Conservation (phyloP, 2,888 invertebrate genomes). For the Stenodera caucasica region DNA sequence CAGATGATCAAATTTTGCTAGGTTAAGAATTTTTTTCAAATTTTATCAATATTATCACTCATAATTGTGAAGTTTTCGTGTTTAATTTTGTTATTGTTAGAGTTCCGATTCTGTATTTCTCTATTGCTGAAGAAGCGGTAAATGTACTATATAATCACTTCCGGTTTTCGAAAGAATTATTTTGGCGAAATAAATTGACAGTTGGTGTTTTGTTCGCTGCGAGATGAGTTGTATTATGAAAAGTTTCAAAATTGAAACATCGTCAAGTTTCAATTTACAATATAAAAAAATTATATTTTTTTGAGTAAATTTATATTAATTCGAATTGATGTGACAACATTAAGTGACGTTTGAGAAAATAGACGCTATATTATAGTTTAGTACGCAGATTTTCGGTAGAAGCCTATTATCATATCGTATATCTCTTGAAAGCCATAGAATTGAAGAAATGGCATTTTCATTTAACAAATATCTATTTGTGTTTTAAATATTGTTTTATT, state of each 20-base stretch:
- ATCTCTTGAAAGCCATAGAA: background rate
- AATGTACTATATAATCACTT: conserved; percentile 34
- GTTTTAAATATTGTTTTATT: conserved; percentile 19
- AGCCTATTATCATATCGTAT: conserved; percentile 47
- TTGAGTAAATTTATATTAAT: no score
- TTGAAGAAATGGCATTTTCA: conserved; percentile 50
- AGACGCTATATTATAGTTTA: conserved; percentile 23
- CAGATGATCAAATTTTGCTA: no score
- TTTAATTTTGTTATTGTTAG: no score
- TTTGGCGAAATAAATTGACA: conserved; percentile 20
- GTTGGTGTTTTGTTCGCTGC: conserved; percentile 11
- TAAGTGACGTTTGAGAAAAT: conserved; percentile 16
- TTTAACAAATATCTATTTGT: conserved; percentile 39
- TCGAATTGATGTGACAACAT: background rate
- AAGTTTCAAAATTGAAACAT: conserved; percentile 1
- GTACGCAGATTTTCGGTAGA: conserved; percentile 38
- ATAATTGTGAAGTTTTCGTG: no score
- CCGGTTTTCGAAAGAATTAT: conserved; percentile 41
- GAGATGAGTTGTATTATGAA: conserved; percentile 2
- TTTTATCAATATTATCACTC: no score
- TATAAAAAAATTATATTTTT: background rate
- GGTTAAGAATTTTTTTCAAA: no score
- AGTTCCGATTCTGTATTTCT: no score
- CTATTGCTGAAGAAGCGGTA: conserved; percentile 23
- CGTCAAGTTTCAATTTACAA: conserved; percentile 8